These are phyloP conservation scores for Vimba vimba DNA, from an alignment of 2,113 vertebrate genomes.

Conservation along the genomic window DNA sequence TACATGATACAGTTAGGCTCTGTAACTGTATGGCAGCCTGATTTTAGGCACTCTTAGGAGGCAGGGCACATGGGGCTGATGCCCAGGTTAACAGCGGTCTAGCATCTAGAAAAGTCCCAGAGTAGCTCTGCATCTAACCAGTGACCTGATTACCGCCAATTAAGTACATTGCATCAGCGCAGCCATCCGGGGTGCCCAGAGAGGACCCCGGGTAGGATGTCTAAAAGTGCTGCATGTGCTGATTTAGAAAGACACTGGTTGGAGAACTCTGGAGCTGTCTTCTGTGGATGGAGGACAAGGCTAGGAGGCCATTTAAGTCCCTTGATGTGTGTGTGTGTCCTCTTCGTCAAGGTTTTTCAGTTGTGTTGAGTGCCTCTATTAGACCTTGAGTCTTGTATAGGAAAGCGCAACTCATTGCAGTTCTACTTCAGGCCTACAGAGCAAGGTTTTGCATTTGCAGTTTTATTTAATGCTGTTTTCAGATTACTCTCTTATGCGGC, in stretches of 20 bases:
- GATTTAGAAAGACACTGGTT: slow-evolving; percentile 15
- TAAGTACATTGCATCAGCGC: slow-evolving; percentile 59
- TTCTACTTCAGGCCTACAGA: not conserved
- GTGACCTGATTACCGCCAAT: slow-evolving; percentile 59
- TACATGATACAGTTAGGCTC: slow-evolving; percentile 10
- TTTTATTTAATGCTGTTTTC: not conserved
- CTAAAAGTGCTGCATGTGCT: slow-evolving; percentile 41
- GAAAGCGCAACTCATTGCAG: not conserved
- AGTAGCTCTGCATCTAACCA: slow-evolving; percentile 12
- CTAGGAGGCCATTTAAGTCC: not conserved
- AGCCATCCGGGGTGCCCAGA: slow-evolving; percentile 58
- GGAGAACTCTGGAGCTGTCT: slow-evolving; percentile 12
- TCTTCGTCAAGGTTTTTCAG: not conserved
- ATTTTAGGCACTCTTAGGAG: not conserved
- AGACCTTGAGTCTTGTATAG: not conserved
- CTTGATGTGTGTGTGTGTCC: not conserved
- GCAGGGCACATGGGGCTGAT: not conserved
- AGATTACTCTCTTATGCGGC: not conserved
- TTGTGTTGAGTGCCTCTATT: not conserved
- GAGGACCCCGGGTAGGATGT: slow-evolving; percentile 54
- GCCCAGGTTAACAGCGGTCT: not conserved
- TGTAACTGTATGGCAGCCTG: slow-evolving; percentile 1
- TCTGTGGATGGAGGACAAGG: not conserved
- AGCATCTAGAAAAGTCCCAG: not conserved
- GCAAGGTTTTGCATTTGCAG: not conserved